Evolutionary conservation across 1,140 invertebrate genomes (phyloP), one percentile per base, ranked within the genome.

Genomic region (Prorops nasuta): DNA sequence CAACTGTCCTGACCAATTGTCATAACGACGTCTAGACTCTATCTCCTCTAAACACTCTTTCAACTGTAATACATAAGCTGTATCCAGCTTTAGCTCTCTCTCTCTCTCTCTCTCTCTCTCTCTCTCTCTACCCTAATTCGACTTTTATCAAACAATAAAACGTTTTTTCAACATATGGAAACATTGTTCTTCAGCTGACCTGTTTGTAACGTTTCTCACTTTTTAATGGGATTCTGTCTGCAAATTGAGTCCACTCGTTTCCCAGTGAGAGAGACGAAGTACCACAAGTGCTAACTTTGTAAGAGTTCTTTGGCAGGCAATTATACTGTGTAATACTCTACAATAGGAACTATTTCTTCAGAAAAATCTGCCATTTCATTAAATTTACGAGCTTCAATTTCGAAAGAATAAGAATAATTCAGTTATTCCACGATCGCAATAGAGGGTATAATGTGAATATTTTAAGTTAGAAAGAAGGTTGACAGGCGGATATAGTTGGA

Each of bases 261-360:
- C 31, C 19, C 6, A 16, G 31, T 10, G 45, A 54, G 17, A 40
- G 16, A 15, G 31, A 2, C 15, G 59, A 61, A 63, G 60, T 62
- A 58, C 49, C 19, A 58, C 51, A 63, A 63, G 55, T 63, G 60
- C 55, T 34, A 57, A 41, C 14, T 39, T 62, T 62, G 54, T 63
- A 63, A 41, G 60, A 63, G 47, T 63, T 63, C 60, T n/a, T 44
- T 37, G 35, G 36, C 24, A 21, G 42, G 24, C 37, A 48, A 49
- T 21, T 48, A 32, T 34, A 50, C 37, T 36, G 19, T 32, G 31
- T 54, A 59, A 57, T 61, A 51, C 51, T 43, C 40, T 42, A 15
- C 28, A 18, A 18, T 39, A 42, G 22, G n/a, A 42, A 15, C 22
- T n/a, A n/a, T n/a, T n/a, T n/a, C n/a, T n/a, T n/a, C n/a, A n/a